Evolutionary conservation across 2,113 vertebrate species (phyloP), one percentile per base, ranked within the genome.

Genomic region (Myiozetetes cayanensis): DNA sequence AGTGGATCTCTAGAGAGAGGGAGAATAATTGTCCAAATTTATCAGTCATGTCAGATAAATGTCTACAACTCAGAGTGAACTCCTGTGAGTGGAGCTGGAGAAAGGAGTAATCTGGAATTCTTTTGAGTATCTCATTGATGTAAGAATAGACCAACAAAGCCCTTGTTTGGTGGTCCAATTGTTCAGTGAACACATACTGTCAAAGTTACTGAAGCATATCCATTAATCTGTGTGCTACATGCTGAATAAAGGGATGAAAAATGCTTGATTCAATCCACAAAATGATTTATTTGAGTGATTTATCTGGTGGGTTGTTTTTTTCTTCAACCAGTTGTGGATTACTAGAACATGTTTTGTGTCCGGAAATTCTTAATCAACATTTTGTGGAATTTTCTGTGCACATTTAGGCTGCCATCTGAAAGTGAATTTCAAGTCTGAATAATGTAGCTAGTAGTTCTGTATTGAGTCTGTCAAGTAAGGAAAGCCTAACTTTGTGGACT

Each of bases 61-160:
- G 37, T 87, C 88, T 96, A 44, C 81, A 93, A 96, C 53, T 94
- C 88, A 82, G 44, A 73, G 53, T 1, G 43, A 92, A 92, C 68
- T 96, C 94, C 75, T 89, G 56, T 89, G 92, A 94, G 90, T 93
- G 56, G 83, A 93, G 68, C 13, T 82, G 85, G 86, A 93, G 79
- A 93, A 92, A 95, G 79, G 73, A 96, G 83, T 81, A 94, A 96
- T 94, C 94, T 97, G 93, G 94, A 97, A 96, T 83, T 73, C 85
- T 91, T 96, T 82, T 85, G 88, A 96, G 52, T 33, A 37, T 76
- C 83, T 94, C 83, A 74, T n/a, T 94, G 90, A 94, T 93, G 73
- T 72, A 41, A 86, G 53, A 92, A 90, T 58, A 92, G 73, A 85
- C 43, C 3, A 82, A 96, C 81, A 79, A 93, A 92, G 70, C n/a